These are phyloP conservation scores for roundworm (Caenorhabditis elegans) DNA, from an alignment of 1,140 invertebrate species.

Conservation along the genomic window DNA sequence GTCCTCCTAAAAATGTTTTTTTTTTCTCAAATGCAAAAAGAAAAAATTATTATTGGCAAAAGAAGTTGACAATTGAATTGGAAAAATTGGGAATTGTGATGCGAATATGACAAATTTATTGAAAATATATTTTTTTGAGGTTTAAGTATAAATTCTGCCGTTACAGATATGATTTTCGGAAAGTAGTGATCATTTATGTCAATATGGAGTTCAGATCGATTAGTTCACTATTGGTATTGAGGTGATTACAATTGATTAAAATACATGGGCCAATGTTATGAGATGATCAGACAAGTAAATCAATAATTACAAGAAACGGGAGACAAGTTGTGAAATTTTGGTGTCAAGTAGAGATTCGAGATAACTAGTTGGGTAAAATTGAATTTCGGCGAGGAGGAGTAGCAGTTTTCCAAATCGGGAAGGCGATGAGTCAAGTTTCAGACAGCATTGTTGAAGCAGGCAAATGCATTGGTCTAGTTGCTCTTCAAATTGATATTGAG, in stretches of 20 bases:
- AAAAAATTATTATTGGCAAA: too few relatives aligned
- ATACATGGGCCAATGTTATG: neutral
- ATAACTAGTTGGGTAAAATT: neutral
- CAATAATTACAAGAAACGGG: neutral
- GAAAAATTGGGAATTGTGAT: too few relatives aligned
- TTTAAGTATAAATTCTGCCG: neutral
- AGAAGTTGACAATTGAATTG: too few relatives aligned
- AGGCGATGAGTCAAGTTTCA: neutral
- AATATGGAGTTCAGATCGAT: too few relatives aligned
- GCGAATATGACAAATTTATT: too few relatives aligned
- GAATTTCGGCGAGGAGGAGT: neutral
- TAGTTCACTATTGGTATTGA: too few relatives aligned
- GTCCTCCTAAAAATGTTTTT: too few relatives aligned
- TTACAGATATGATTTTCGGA: neutral
- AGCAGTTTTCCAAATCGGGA: conserved; percentile 4
- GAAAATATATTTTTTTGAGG: too few relatives aligned
- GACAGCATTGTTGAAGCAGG: conserved; percentile 7
- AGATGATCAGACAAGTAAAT: neutral
- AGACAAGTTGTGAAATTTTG: neutral
- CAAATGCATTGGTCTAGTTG: conserved; percentile 8
- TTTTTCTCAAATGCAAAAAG: too few relatives aligned
- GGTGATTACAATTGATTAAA: too few relatives aligned
- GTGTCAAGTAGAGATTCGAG: neutral
- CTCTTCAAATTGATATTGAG: conserved; percentile 1
- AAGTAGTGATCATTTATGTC: too few relatives aligned